Evolutionary conservation across 2,797 vertebrate species (phyloP).

Genomic region (Catharus ustulatus): DNA sequence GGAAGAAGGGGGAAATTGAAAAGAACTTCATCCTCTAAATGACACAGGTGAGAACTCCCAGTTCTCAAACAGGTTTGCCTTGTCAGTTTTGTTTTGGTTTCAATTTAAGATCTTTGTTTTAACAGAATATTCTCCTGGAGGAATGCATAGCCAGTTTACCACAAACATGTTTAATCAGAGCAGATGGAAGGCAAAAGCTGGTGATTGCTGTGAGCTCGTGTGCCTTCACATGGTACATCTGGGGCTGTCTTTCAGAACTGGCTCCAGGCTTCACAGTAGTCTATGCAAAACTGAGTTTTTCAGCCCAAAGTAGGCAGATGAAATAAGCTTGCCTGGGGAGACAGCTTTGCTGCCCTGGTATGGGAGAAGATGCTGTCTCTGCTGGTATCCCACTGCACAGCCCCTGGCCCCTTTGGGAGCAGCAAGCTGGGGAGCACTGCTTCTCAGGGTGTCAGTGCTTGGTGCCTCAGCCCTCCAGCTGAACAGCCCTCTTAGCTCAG

Average conservation of each 20-base stretch:
- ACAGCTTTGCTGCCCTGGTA: neutral
- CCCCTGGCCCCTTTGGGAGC: neutral
- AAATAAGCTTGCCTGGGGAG: neutral
- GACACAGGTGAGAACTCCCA: neutral
- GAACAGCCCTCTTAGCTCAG: neutral
- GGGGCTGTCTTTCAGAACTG: neutral
- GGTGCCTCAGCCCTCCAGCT: neutral
- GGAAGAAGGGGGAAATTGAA: neutral
- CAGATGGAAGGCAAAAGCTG: constrained; percentile 34
- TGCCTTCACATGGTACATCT: neutral
- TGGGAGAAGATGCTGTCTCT: neutral
- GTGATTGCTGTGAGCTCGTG: neutral
- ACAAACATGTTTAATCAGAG: constrained; percentile 9
- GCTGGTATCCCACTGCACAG: neutral
- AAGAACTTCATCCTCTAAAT: neutral
- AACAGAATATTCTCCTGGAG: neutral
- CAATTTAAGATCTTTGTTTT: neutral
- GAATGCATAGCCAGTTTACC: neutral
- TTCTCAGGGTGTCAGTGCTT: neutral
- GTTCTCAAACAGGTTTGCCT: neutral
- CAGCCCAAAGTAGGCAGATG: neutral
- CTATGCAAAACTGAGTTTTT: neutral
- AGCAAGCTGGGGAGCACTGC: neutral
- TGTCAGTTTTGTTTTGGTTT: neutral
- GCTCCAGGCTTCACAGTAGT: neutral